Evolutionary conservation across 2,113 vertebrate species (phyloP), one percentile per base, ranked within the genome.

Genomic region (Psephotus haematonotus): DNA sequence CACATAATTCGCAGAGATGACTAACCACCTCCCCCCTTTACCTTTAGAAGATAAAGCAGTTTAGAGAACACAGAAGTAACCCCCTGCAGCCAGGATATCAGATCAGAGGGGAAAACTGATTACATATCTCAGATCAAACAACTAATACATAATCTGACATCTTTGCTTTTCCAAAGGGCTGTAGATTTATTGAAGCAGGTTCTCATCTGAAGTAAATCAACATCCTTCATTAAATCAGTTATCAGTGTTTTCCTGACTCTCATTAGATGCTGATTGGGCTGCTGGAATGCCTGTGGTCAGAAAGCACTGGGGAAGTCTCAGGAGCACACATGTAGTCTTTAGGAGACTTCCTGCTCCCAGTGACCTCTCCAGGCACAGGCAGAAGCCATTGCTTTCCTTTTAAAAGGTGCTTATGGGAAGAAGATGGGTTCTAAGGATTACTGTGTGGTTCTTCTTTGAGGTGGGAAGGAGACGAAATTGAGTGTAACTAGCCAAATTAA

Each of bases 171-270:
- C 47, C 80, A 79, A 93, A 57, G 41, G 68, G 13, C 25, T 90
- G 44, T 87, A 87, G 53, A 85, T 93, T 95, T 95, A 95, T 46
- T 69, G 86, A 82, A 93, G 68, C 55, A 90, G 86, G 86, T 93
- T 88, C 39, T 88, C 86, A 93, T 88, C 93, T 93, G 71, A 94
- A 93, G 57, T 84, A 94, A 83, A 94, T 76, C 65, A 87, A 72
- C 89, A 87, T 89, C 78, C 47, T 82, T 91, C 69, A 92, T 84
- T 91, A 92, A 84, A 91, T 92, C 82, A 92, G 78, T 90, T 90
- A 95, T 24, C 69, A 91, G 39, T 67, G 39, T 90, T 97, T 88
- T 83, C 76, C 72, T 82, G 77, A 75, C 52, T 78, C 82, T 82
- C 27, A 59, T 80, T 80, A 90, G 53, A 88, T 53, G 50, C 35